Base-by-base conservation (phyloP, 2,797 vertebrate species). In the Sorex maritimensis region DNA sequence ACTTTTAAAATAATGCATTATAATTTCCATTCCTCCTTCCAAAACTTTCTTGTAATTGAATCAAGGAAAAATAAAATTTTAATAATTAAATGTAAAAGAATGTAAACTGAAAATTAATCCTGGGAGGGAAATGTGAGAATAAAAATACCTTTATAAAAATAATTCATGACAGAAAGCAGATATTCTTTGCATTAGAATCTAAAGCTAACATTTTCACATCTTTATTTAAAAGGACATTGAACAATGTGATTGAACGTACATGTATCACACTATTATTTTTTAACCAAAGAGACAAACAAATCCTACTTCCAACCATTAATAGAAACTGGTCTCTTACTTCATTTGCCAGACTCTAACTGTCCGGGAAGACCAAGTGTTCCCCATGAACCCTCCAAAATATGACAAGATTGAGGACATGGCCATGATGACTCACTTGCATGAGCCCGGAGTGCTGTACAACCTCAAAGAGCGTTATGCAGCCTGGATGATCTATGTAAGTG, bases 321-420 rank as follows among this genome's bases (percentile, higher is more conserved):
- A 65, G 30, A 78, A 72, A 63, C n/a, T 24, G 26, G 1, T 44
- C 44, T 82, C 79, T 90, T 52, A 19, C 5, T 91, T 86, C 89
- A 52, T 28, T 78, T 86, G 12, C 24, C 95, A 98, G 98, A 97
- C 96, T 92, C 94, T 98, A 26, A 98, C 98, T 4, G 98, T 98
- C 3, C 98, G 97, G 86, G 98, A 98, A 0, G 97, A 97, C 3
- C 97, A 98, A 91, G 71, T 98, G 49, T 98, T 98, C 69, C 97
- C 98, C 1, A 99, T 98, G 98, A 99, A 99, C 55, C 99, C 99
- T 95, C 99, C 99, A 1, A 99, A 99, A 90, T 99, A 87, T 0
- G 99, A 99, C 13, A 99, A 99, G 94, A 99, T 99, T 0, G 99
- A 99, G 97, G 99, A 99, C 97, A 99, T 99, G 99, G 99, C 98